These are phyloP conservation scores for Ictalurus punctatus DNA, from an alignment of 2,113 vertebrate species.

Conservation along the genomic window DNA sequence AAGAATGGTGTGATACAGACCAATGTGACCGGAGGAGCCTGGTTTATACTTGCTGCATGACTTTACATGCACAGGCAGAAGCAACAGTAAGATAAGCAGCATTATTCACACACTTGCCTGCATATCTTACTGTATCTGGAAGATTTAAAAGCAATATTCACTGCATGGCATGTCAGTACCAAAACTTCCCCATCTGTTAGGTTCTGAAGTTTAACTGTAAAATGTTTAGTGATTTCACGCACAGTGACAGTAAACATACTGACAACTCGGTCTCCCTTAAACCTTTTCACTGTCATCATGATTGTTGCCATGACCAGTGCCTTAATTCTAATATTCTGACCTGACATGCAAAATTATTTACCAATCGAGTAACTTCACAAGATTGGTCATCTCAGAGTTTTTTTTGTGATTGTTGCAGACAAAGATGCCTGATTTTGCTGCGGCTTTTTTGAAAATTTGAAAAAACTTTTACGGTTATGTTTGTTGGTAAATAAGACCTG, in stretches of 20 bases:
- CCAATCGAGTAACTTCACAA: not conserved
- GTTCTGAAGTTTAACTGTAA: not conserved
- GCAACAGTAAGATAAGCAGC: not conserved
- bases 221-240: not conserved
- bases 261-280: not conserved
- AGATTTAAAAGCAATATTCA: not conserved
- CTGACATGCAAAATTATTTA: not conserved
- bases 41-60: slow-evolving; percentile 8
- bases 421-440: no score
- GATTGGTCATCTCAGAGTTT: no score
- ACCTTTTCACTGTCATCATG: not conserved
- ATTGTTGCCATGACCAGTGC: not conserved
- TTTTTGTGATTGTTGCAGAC: no score
- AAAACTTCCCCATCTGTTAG: not conserved
- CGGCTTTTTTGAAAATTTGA: no score
- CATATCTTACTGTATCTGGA: slow-evolving; percentile 8
- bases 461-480: no score
- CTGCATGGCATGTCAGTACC: not conserved
- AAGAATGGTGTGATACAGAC: not conserved
- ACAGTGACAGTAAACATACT: not conserved
- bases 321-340: not conserved
- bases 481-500: no score
- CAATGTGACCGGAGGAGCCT: not conserved
- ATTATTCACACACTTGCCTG: slow-evolving; percentile 7
- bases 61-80: slow-evolving; percentile 10